Conservation (phyloP, 2,888 invertebrate genomes). For the Morinoia aosen region DNA sequence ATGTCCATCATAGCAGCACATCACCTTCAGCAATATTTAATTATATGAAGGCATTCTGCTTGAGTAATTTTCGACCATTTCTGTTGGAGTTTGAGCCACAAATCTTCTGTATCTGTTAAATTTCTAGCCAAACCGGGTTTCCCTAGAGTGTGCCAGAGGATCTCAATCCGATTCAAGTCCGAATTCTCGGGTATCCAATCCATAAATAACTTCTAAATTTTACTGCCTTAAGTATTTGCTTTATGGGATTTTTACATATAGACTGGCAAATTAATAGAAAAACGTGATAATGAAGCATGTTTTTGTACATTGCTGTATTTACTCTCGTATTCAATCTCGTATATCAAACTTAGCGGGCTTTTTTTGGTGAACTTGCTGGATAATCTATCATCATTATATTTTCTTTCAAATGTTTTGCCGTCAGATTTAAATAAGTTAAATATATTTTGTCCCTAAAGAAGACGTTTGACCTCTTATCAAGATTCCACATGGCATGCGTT, state of each 20-base stretch:
- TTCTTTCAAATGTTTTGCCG: background rate
- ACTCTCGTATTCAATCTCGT: background rate
- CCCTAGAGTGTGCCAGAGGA: no score
- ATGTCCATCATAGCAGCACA: no score
- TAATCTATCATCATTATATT: background rate
- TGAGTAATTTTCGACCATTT: no score
- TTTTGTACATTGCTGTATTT: background rate
- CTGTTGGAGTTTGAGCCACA: no score
- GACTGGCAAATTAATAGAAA: background rate
- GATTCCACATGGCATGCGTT: background rate
- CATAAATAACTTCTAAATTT: no score
- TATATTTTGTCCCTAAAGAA: background rate
- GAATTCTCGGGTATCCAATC: background rate
- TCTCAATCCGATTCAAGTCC: background rate
- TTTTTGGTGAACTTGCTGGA: background rate
- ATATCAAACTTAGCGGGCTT: background rate
- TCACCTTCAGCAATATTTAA: no score
- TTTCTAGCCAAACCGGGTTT: no score
- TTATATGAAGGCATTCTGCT: no score
- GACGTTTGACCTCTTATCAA: background rate
- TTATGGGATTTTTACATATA: no score
- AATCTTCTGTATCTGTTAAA: no score
- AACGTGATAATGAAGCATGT: background rate
- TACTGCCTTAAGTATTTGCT: background rate
- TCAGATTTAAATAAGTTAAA: background rate